phyloP scores from a whole-genome alignment of 1,140 invertebrate species.

The Cydia amplana region DNA sequence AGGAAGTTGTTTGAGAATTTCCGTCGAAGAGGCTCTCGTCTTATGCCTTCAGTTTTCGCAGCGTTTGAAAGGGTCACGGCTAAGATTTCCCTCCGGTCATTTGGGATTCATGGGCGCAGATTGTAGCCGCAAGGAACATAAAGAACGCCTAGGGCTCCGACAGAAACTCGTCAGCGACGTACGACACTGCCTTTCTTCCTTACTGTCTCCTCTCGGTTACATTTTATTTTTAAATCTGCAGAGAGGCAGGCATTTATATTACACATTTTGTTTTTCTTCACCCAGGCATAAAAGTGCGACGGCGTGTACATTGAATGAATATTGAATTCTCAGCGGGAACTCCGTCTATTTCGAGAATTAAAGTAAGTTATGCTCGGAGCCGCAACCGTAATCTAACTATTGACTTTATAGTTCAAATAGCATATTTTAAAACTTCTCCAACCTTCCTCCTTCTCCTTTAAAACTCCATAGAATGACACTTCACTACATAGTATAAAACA shows the following conservation, averaged over 20 bases:
- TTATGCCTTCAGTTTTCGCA: constrained; percentile 47
- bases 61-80: constrained; percentile 76
- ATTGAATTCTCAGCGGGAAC: constrained; percentile 17
- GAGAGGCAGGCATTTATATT: constrained; percentile 49
- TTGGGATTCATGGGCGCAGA: constrained; percentile 79
- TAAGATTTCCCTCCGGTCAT: constrained; percentile 81
- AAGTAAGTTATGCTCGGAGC: constrained; percentile 16
- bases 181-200: constrained; percentile 60
- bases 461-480: too few relatives aligned
- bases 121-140: constrained; percentile 76
- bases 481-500: too few relatives aligned
- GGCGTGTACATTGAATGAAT: constrained; percentile 29
- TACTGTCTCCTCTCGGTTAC: constrained; percentile 47
- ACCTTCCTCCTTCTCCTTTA: too few relatives aligned
- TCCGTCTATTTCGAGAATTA: constrained; percentile 24
- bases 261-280: constrained; percentile 41
- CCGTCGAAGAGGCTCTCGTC: constrained; percentile 34
- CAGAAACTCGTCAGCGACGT: constrained; percentile 62
- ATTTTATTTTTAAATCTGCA: constrained; percentile 57
- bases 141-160: constrained; percentile 71
- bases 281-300: constrained; percentile 36
- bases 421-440: neutral
- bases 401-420: neutral
- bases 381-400: neutral
- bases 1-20: constrained; percentile 22